Evolutionary conservation across 2,113 vertebrate species (phyloP).

Genomic region (Coturnix japonica): DNA sequence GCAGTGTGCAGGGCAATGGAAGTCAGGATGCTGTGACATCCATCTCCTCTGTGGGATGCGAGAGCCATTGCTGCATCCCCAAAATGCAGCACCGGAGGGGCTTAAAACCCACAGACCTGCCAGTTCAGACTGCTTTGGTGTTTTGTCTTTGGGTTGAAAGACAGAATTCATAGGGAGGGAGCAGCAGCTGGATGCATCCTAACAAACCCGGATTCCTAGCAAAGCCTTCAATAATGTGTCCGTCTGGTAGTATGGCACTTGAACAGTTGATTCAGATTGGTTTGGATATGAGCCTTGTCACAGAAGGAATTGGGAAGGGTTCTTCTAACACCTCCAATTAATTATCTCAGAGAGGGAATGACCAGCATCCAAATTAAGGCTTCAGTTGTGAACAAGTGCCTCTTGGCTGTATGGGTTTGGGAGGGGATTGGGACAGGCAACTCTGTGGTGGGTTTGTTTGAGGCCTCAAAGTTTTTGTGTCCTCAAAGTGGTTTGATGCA

Average conservation of each 20-base stretch:
- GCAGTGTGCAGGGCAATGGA: neutral
- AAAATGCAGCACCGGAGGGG: neutral
- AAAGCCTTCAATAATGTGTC: constrained; percentile 50
- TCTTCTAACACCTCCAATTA: constrained; percentile 68
- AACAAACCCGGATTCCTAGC: constrained; percentile 55
- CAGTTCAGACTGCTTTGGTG: constrained; percentile 6
- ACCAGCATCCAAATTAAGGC: constrained; percentile 74
- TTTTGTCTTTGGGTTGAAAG: constrained; percentile 37
- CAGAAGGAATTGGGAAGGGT: neutral
- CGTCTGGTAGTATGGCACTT: constrained; percentile 39
- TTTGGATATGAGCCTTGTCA: constrained; percentile 52
- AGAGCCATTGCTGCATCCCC: neutral
- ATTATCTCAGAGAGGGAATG: constrained; percentile 65
- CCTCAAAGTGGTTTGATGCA: neutral
- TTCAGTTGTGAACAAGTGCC: constrained; percentile 35
- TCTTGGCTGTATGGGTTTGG: accelerated
- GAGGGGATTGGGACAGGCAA: neutral
- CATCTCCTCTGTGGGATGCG: accelerated
- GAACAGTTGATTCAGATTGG: constrained; percentile 66
- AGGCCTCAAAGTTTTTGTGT: neutral
- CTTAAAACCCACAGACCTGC: constrained; percentile 32
- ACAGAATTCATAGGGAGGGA: constrained; percentile 18
- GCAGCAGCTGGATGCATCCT: constrained; percentile 5
- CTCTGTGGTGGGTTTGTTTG: neutral
- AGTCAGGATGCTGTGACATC: neutral